Conservation (phyloP, 2,888 invertebrate genomes). For the Dryobotodes eremita region DNA sequence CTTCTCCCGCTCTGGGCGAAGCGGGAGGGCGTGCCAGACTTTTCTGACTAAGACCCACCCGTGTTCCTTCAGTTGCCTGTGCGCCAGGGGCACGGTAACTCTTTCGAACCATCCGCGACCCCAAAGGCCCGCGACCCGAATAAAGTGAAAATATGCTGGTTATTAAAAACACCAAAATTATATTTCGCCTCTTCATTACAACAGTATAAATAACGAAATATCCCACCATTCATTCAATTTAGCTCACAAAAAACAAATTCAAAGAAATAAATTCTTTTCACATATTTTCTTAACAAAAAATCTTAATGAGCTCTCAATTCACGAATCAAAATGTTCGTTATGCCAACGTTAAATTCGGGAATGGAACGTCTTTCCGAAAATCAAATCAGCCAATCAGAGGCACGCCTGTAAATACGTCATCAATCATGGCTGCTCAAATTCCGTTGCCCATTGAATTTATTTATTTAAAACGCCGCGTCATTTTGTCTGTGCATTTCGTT, state of each 20-base stretch:
- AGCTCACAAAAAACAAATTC: constrained; percentile 59
- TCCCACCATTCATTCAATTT: constrained; percentile 58
- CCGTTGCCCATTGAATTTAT: constrained; percentile 49
- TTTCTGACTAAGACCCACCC: no score
- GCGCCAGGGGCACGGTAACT: no score
- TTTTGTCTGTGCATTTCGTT: constrained; percentile 50
- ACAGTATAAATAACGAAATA: constrained; percentile 53
- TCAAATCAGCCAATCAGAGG: constrained; percentile 84
- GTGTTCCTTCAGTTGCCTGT: no score
- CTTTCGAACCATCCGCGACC: no score
- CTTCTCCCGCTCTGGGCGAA: no score
- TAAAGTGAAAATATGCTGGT: not conserved
- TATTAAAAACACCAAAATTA: not conserved
- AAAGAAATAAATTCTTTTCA: constrained; percentile 63
- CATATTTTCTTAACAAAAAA: constrained; percentile 66
- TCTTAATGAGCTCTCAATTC: constrained; percentile 70
- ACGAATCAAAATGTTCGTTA: constrained; percentile 75
- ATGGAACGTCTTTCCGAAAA: constrained; percentile 76
- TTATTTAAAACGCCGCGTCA: constrained; percentile 54
- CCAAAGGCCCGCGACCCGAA: no score
- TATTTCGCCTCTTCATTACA: constrained; percentile 28
- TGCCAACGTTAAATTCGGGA: constrained; percentile 74
- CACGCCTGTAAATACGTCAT: constrained; percentile 78
- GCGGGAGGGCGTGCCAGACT: no score
- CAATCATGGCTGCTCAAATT: constrained; percentile 75